phyloP scores from a whole-genome alignment of 2,888 invertebrate genomes.

The Xestia rhomboidea region DNA sequence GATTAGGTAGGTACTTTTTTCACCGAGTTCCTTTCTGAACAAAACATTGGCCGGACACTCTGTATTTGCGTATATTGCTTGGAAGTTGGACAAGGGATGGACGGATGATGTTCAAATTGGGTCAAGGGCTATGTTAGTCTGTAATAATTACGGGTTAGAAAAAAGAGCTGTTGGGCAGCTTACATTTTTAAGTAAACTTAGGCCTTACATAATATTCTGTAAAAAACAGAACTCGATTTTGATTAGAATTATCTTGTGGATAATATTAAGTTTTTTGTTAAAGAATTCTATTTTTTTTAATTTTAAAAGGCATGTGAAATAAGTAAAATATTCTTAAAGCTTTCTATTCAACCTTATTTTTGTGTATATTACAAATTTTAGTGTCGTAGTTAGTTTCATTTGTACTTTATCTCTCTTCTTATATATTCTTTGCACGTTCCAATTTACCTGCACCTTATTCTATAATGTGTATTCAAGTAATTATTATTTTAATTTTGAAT shows the following conservation, averaged over 20 bases:
- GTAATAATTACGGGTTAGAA: conserved; percentile 6
- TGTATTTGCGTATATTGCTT: conserved; percentile 39
- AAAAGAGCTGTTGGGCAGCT: accelerated
- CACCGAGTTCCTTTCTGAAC: conserved; percentile 44
- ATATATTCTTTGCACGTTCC: conserved; percentile 19
- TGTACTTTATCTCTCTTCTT: background rate
- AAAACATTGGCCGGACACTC: conserved; percentile 53
- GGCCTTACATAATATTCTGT: background rate
- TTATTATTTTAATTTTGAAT: background rate
- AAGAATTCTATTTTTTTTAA: background rate
- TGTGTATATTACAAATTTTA: conserved; percentile 2
- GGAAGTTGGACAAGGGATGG: conserved; percentile 42
- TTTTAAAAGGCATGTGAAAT: background rate
- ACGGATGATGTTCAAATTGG: conserved; percentile 41
- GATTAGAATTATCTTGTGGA: no score
- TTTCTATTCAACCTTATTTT: conserved; percentile 12
- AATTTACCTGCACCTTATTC: background rate
- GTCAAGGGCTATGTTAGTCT: conserved; percentile 16
- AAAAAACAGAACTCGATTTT: background rate
- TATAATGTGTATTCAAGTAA: conserved; percentile 11
- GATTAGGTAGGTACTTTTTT: conserved; percentile 61
- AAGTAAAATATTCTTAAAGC: conserved; percentile 44
- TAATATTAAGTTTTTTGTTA: background rate
- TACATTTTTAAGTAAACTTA: background rate
- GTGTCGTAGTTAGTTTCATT: conserved; percentile 19